Conservation (phyloP, 2,113 vertebrate genomes). For the Catharus bicknelli region DNA sequence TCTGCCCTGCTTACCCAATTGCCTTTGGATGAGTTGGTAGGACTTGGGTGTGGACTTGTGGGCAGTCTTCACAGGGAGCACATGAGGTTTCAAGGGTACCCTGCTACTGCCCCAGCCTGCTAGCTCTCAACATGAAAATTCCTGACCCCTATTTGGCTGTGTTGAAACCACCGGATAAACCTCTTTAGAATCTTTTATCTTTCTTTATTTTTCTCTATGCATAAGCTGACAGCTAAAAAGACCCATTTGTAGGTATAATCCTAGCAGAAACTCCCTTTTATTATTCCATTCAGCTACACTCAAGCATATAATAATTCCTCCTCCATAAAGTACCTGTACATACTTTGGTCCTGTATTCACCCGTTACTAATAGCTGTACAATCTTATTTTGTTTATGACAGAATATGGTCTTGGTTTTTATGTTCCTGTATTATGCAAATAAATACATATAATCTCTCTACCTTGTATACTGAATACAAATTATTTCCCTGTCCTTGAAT, state of each 20-base stretch:
- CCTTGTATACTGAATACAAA: not conserved
- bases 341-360: constrained; percentile 12
- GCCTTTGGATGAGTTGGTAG: not conserved
- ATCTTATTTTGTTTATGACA: constrained; percentile 23
- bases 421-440: constrained; percentile 21
- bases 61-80: not conserved
- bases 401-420: not conserved
- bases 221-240: not conserved
- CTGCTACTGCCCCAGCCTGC: not conserved
- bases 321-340: not conserved
- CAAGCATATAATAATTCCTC: not conserved
- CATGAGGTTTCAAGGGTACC: fast-evolving
- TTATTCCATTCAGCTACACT: constrained; percentile 6
- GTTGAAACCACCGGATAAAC: not conserved
- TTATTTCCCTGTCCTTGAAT: not conserved
- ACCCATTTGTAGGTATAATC: not conserved
- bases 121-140: not conserved
- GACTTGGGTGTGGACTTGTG: not conserved
- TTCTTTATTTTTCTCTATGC: not conserved
- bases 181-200: not conserved
- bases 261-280: not conserved
- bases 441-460: not conserved
- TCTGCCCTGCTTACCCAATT: not conserved
- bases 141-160: fast-evolving
- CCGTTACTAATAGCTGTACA: not conserved